Conservation (phyloP, 2,888 invertebrate genomes). For the Stenichneumon culpator region DNA sequence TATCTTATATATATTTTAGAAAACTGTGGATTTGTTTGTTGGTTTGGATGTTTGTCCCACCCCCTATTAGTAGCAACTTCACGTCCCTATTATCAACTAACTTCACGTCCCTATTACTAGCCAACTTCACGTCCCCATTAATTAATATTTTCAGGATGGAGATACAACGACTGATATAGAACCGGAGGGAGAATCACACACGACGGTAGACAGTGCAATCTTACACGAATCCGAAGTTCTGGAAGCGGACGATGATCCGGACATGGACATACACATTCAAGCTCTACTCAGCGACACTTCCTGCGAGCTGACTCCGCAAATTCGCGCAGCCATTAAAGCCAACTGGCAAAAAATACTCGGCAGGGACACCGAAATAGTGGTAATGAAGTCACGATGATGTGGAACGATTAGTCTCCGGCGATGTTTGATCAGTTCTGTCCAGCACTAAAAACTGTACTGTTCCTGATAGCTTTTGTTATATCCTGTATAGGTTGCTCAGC, state of each 20-base stretch:
- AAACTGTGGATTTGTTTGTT: too few species aligned
- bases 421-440: neutral
- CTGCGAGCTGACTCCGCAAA: conserved; percentile 86
- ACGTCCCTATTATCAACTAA: too few species aligned
- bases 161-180: conserved; percentile 90
- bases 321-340: conserved; percentile 92
- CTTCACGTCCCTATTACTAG: too few species aligned
- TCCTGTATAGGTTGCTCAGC: conserved; percentile 92
- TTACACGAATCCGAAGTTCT: conserved; percentile 87
- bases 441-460: neutral
- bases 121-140: too few species aligned
- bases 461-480: neutral
- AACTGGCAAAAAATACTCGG: conserved; percentile 94
- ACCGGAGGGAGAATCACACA: conserved; percentile 92
- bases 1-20: too few species aligned
- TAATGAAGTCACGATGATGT: conserved; percentile 85
- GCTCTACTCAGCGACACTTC: conserved; percentile 85
- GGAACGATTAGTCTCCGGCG: neutral
- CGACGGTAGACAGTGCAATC: conserved; percentile 90
- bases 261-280: conserved; percentile 86
- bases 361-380: conserved; percentile 93
- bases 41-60: too few species aligned
- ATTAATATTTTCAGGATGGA: conserved; percentile 87
- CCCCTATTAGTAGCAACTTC: too few species aligned
- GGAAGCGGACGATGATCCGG: conserved; percentile 88